Base-by-base conservation (phyloP, 2,797 vertebrate genomes). In the Ctenopoma multispine region DNA sequence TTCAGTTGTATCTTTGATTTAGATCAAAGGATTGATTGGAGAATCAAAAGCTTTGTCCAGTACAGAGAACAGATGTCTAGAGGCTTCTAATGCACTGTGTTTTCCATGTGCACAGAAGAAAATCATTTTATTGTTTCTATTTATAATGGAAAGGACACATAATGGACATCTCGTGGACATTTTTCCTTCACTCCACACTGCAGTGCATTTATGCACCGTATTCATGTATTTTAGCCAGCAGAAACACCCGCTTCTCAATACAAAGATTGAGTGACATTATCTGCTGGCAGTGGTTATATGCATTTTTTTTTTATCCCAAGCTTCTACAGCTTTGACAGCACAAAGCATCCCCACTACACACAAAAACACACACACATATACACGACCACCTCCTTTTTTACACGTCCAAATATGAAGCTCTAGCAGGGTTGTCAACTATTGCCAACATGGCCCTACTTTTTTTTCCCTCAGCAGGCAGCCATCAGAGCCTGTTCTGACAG, bases 191-290 rank as follows among this genome's bases (percentile, higher is more conserved):
- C 48, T 77, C 31, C 31, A 14, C 53, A 47, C 62, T 62, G 61
- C 72, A 41, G 56, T 4, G 34, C 79, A 87, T 85, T 74, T 63
- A 67, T 86, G 65, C 54, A 50, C 49, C 66, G 61, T 59, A 84
- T 82, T 88, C 67, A 81, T 80, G 77, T 81, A 83, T 84, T 84
- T 81, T 71, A 85, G 70, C 74, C 72, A 24, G 76, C 55, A 7
- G 83, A 82, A 80, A 76, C 83, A 78, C 63, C 71, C 41, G 8
- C 24, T 69, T 54, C 56, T 65, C 56, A 77, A 88, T 57, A 87
- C 76, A 88, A 87, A 89, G 85, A 88, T 84, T 87, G 90, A 92
- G 71, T 91, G 90, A 89, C 91, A 84, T 90, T 90, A 91, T 92
- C 89, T 89, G 69, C 80, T 77, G 69, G 72, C 84, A 73, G 73